Conservation (phyloP, 1,140 invertebrate species). For the Bombus sibiricus region DNA sequence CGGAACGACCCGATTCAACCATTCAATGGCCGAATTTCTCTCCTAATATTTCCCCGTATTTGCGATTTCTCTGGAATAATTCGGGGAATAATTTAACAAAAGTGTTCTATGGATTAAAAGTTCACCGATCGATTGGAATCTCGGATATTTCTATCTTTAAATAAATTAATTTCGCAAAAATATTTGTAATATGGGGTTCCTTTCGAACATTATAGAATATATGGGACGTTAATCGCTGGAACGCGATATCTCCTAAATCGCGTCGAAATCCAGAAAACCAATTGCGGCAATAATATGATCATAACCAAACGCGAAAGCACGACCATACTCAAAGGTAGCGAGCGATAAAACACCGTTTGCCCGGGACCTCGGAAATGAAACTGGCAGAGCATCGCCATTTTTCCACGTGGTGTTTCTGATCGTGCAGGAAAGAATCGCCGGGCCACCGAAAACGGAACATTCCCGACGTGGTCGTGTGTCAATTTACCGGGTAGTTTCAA, state of each 20-base stretch:
- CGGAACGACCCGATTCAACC: background rate
- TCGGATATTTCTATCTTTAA: background rate
- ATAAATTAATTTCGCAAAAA: background rate
- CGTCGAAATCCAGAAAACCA: conserved; percentile 9
- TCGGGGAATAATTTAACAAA: background rate
- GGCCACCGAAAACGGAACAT: conserved; percentile 41
- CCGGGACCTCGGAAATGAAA: conserved; percentile 38
- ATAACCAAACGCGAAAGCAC: conserved; percentile 11
- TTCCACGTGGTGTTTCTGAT: conserved; percentile 32
- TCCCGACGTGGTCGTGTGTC: conserved; percentile 52
- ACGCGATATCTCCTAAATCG: background rate
- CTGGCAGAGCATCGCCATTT: conserved; percentile 18
- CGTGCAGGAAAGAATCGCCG: conserved; percentile 33
- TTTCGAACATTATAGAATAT: too few species aligned
- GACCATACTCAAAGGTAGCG: conserved; percentile 22
- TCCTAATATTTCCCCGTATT: background rate
- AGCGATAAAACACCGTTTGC: conserved; percentile 29
- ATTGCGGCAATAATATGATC: conserved; percentile 8
- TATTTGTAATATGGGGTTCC: background rate
- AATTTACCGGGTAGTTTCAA: conserved; percentile 61
- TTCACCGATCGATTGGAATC: background rate
- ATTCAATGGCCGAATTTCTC: background rate
- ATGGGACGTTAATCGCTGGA: too few species aligned
- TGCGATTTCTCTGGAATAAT: background rate
- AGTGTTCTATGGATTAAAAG: background rate